These are phyloP conservation scores for Ichneumoninae sp. DNA, from an alignment of 2,888 invertebrate species.

Conservation along the genomic window DNA sequence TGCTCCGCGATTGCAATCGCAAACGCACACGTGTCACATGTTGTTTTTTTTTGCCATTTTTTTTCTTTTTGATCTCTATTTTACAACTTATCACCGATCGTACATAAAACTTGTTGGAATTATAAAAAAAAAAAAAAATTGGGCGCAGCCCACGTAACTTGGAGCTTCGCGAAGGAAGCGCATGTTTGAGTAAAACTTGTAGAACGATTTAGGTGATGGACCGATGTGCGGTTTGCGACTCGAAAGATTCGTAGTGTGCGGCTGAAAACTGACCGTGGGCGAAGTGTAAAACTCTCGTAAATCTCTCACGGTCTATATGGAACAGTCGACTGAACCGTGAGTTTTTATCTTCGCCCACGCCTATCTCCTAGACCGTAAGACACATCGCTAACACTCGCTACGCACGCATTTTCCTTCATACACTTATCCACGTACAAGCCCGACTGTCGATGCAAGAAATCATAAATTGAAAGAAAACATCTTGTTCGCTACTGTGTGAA, in stretches of 20 bases:
- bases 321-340: constrained; percentile 11
- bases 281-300: constrained; percentile 38
- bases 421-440: constrained; percentile 43
- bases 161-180: constrained; percentile 26
- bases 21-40: constrained; percentile 56
- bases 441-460: constrained; percentile 26
- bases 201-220: constrained; percentile 55
- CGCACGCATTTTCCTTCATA: constrained; percentile 49
- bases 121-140: not conserved
- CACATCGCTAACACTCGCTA: constrained; percentile 58
- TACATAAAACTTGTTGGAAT: constrained; percentile 43
- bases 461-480: not conserved
- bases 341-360: constrained; percentile 56
- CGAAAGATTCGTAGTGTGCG: constrained; percentile 83
- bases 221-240: constrained; percentile 65
- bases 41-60: constrained; percentile 28
- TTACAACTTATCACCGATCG: constrained; percentile 48
- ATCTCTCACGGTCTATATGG: not conserved
- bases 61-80: constrained; percentile 28
- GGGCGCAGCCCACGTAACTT: not conserved
- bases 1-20: constrained; percentile 72
- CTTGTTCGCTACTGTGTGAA: not conserved
- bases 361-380: constrained; percentile 56
- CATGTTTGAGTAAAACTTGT: constrained; percentile 10
- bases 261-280: constrained; percentile 54